Evolutionary conservation across 2,113 vertebrate genomes (phyloP), one percentile per base, ranked within the genome.

Genomic region (Sander vitreus): DNA sequence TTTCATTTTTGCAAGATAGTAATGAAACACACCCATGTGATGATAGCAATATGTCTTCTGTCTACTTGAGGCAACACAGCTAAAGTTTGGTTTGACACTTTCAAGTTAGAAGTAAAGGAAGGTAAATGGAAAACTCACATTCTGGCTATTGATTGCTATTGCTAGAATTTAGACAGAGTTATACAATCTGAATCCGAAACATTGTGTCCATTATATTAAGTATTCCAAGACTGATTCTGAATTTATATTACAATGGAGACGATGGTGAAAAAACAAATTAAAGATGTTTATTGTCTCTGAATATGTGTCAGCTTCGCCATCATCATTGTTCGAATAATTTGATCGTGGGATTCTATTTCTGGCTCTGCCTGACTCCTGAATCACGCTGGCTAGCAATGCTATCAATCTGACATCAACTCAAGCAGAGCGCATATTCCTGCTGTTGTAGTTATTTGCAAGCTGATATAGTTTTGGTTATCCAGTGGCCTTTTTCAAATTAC

Each of bases 401-500:
- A 67, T 43, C 65, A 33, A 6, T 25, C 45, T 71, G 76, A 60
- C 76, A 73, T 54, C 57, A 27, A 45, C 51, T 67, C 30, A 39
- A 12, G 19, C 9, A 11, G 12, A 67, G 45, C 1, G 0, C 14
- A 57, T 43, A 60, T 79, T 81, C 62, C 67, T 66, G 39, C 48
- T 54, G 81, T 33, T 80, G 78, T 81, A 39, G 73, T 62, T 73
- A 76, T 85, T 83, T 62, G 76, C 54, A 27, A 33, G 48, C 54
- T 23, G 50, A 67, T 75, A 64, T 47, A 57, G 76, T 81, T 84
- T 78, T 73, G 67, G 59, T 70, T 78, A 68, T 85, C 80, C 68
- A 21, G 27, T 48, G 1, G 70, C 74, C 50, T 4, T 5, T 62
- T 79, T 83, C 73, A 74, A 83, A 87, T 71, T 71, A 53, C 73